These are phyloP conservation scores for Baccha elongata DNA, from an alignment of 2,888 invertebrate genomes.

Conservation along the genomic window DNA sequence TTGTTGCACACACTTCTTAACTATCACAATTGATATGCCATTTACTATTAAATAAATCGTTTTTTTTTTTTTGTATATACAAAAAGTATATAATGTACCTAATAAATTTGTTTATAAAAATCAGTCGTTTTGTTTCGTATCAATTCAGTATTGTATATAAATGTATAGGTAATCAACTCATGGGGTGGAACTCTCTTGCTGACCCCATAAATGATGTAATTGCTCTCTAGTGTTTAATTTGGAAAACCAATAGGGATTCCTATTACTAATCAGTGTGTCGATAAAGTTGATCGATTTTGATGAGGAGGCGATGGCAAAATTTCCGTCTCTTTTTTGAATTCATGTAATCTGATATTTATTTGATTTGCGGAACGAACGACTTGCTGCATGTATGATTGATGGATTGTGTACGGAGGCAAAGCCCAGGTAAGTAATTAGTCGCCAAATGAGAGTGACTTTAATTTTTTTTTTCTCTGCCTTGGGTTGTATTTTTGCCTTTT, in stretches of 20 bases:
- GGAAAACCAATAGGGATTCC: conserved; percentile 60
- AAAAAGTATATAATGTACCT: conserved; percentile 69
- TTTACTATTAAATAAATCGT: conserved; percentile 68
- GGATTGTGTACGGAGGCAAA: conserved; percentile 9
- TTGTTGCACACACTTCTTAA: conserved; percentile 42
- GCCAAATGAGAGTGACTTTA: conserved; percentile 36
- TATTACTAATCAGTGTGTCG: conserved; percentile 54
- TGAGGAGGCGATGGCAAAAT: conserved; percentile 62
- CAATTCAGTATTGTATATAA: conserved; percentile 38
- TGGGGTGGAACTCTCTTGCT: conserved; percentile 29
- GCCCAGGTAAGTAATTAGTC: conserved; percentile 36
- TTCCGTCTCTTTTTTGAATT: conserved; percentile 74
- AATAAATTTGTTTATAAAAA: conserved; percentile 70
- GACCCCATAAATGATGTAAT: conserved; percentile 60
- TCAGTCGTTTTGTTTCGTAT: conserved; percentile 71
- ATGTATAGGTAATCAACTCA: conserved; percentile 23
- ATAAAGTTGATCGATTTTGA: conserved; percentile 68
- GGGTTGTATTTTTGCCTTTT: neutral
- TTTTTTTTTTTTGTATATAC: conserved; percentile 53
- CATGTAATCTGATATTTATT: conserved; percentile 76
- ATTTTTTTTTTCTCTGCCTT: neutral
- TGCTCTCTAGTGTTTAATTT: conserved; percentile 36
- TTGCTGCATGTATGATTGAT: conserved; percentile 42
- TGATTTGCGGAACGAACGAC: conserved; percentile 70
- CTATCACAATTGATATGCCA: conserved; percentile 72